A percentile compares a stretch with the other conserved stretches of the same genome.
Conservation (phyloP, 2,888 invertebrate species). For the Polyommatus icarus region DNA sequence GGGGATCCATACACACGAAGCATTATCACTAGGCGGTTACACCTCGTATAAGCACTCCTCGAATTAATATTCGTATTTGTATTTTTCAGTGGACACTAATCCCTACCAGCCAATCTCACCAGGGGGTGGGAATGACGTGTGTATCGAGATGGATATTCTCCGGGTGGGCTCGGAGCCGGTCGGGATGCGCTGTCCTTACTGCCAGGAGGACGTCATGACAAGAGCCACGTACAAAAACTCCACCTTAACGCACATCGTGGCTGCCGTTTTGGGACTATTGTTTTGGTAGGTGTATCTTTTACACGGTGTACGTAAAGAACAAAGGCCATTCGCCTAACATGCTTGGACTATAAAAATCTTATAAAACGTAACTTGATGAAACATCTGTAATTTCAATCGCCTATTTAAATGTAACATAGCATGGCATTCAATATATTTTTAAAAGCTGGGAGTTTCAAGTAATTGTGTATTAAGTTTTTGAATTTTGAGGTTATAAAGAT, state of each 20-base stretch:
- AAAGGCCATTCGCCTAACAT: too few relatives aligned
- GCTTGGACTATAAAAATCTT: too few relatives aligned
- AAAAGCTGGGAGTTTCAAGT: too few relatives aligned
- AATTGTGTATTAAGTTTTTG: too few relatives aligned
- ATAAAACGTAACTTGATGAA: too few relatives aligned
- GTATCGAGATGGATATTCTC: conserved; percentile 69
- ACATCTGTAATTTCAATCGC: too few relatives aligned
- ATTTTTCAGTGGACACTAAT: conserved; percentile 63
- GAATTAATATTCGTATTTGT: not conserved
- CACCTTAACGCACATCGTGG: conserved; percentile 59
- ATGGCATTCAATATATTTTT: too few relatives aligned
- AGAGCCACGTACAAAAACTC: conserved; percentile 60
- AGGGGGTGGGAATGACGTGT: conserved; percentile 58
- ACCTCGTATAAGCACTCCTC: too few relatives aligned
- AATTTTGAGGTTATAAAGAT: too few relatives aligned
- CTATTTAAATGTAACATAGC: too few relatives aligned
- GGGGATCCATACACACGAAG: not conserved
- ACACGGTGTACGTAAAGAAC: too few relatives aligned
- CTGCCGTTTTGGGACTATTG: conserved; percentile 62
- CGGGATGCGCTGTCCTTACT: conserved; percentile 69
- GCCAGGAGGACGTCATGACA: conserved; percentile 72
- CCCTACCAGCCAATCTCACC: conserved; percentile 59
- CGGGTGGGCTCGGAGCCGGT: conserved; percentile 73
- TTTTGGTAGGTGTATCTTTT: conserved; percentile 60
- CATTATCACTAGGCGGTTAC: too few relatives aligned